phyloP scores from a whole-genome alignment of 2,797 vertebrate genomes.

The Ctenopoma multispine region DNA sequence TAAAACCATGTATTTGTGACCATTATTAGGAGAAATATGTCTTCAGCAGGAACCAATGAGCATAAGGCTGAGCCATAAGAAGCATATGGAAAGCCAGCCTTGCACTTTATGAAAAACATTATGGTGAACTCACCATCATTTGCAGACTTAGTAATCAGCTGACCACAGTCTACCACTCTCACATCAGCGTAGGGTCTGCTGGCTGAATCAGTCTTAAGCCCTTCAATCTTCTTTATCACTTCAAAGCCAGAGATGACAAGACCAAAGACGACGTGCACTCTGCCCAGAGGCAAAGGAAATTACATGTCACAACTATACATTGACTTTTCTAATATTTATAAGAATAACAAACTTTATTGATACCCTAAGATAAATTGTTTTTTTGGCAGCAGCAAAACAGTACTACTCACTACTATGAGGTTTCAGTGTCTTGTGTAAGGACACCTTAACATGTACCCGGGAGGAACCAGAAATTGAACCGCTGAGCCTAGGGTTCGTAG shows the following conservation, averaged over 20 bases:
- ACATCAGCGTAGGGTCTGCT: slow-evolving; percentile 98
- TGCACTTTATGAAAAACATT: background rate
- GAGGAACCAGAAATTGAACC: too few species aligned
- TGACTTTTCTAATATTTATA: background rate
- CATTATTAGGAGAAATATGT: background rate
- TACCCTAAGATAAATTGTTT: too few species aligned
- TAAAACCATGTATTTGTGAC: background rate
- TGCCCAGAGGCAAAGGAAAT: slow-evolving; percentile 64
- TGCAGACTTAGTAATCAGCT: slow-evolving; percentile 91
- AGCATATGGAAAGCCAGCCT: background rate
- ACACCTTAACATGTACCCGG: too few species aligned
- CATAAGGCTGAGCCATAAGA: background rate
- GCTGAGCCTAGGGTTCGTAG: too few species aligned
- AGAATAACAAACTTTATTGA: too few species aligned
- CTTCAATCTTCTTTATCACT: slow-evolving; percentile 97
- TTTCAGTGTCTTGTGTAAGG: too few species aligned
- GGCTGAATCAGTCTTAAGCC: slow-evolving; percentile 95
- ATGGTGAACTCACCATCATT: slow-evolving; percentile 87
- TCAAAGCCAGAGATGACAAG: slow-evolving; percentile 97
- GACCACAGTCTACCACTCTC: slow-evolving; percentile 95
- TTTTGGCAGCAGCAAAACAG: too few species aligned
- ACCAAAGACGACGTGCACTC: slow-evolving; percentile 97
- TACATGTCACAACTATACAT: background rate
- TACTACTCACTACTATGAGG: too few species aligned
- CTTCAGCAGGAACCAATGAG: background rate